Conservation (phyloP, 2,113 vertebrate genomes). For the chimpanzee (Pan troglodytes) region DNA sequence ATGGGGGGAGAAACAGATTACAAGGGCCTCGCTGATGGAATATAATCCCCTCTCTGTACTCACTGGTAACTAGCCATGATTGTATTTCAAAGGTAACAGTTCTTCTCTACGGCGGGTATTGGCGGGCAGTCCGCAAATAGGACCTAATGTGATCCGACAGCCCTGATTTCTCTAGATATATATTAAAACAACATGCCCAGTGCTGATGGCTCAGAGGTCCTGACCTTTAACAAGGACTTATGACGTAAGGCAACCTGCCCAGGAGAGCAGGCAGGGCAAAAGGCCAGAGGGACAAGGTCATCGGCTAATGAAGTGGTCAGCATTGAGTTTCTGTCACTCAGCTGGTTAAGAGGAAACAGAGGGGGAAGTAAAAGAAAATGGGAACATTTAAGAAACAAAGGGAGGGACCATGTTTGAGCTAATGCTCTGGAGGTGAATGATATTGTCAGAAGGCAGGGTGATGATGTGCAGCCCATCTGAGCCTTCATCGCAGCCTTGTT, state of each 20-base stretch:
- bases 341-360: constrained; percentile 78
- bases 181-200: constrained; percentile 80
- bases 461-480: fast-evolving
- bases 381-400: constrained; percentile 74
- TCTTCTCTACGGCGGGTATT: constrained; percentile 58
- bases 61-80: constrained; percentile 61
- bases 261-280: constrained; percentile 84
- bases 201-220: constrained; percentile 86
- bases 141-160: constrained; percentile 82
- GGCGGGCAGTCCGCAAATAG: constrained; percentile 64
- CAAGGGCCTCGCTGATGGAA: constrained; percentile 57
- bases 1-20: constrained; percentile 64
- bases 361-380: constrained; percentile 70
- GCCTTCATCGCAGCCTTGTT: background rate
- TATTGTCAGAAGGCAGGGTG: background rate
- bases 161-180: constrained; percentile 82
- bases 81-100: constrained; percentile 76
- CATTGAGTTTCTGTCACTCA: constrained; percentile 98
- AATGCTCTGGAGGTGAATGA: background rate
- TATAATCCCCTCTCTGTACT: constrained; percentile 57
- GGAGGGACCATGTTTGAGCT: background rate
- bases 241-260: constrained; percentile 89
- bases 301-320: constrained; percentile 94
- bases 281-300: constrained; percentile 88
- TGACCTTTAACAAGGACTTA: constrained; percentile 89